Base-by-base conservation (phyloP, 1,140 invertebrate genomes). In the Bombus confusus region DNA sequence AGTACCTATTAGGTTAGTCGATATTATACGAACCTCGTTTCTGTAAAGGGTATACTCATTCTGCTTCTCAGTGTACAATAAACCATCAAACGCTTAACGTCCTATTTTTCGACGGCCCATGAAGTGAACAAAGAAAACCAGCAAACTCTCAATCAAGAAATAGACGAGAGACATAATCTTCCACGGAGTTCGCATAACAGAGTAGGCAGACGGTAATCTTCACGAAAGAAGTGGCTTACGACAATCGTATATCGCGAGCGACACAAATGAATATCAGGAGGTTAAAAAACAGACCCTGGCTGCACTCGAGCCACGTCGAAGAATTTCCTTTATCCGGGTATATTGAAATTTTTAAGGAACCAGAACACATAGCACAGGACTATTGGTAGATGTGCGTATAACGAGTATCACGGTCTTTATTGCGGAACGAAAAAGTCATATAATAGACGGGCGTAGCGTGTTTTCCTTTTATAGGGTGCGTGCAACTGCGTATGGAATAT, bases 301-400 rank as follows among this genome's bases (percentile, higher is more conserved):
- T 22, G 52, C 43, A 41, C 22, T 47, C 34, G 28, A 66, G 39
- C 13, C 64, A 57, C 57, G 69, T 78, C 76, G 82, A 85, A 80
- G 83, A 85, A 85, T 80, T 79, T 62, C 83, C 74, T 83, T 77
- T 72, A 89, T 87, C 87, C 75, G 31, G 73, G 41, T 83, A 92
- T 94, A 94, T 94, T 94, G 93, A 93, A 94, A 94, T 93, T 93
- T 93, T 94, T 90, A 37, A 18, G 59, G 18, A 28, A 84, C 83
- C 76, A 80, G 77, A 64, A 74, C 47, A 18, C 1, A 52, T 52
- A 52, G 1, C n/a, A 1, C 43, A 25, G 43, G 31, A 25, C 34
- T 64, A 74, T 68, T 85, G 28, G 75, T 71, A 74, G 72, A 47
- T 68, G 34, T 0, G 37, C 75, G 72, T 69, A 83, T 79, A 83